Evolutionary conservation across 2,113 vertebrate species (phyloP), one percentile per base, ranked within the genome.

Genomic region (Forbesichthys papilliferus): DNA sequence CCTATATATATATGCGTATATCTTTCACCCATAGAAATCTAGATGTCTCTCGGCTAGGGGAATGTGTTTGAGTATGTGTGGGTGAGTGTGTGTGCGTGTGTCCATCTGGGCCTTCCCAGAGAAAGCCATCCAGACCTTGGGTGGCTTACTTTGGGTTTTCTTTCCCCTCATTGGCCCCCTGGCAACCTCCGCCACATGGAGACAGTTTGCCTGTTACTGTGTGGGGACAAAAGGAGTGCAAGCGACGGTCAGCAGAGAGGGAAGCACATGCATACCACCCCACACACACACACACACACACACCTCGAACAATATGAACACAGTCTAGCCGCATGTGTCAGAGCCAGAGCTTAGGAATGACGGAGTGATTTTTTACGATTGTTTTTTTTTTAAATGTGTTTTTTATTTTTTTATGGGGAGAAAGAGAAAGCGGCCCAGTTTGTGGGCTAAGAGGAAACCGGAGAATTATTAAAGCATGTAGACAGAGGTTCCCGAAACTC

Each of bases 391-490:
- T 12, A 6, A 4, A 6, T 42, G 36, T 42, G 1, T 49, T 49
- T 49, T 49, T 49, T 49, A 71, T 84, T 83, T 84, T 56, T 85
- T 80, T 80, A 83, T 60, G 80, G 63, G 63, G 67, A 68, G 72
- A 67, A 57, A 70, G 58, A 79, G 66, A 57, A 68, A 11, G 59
- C 18, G 52, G 78, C 62, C 69, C 69, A 71, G 57, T 42, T 84
- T 82, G 78, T 85, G 82, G 82, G 75, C 84, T 87, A 83, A 87
- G 85, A 88, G 77, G 88, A 91, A 92, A 84, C 84, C 85, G 69
- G 59, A 80, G 79, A 85, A 79, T 84, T 82, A 71, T 79, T 67
- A 76, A 81, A 77, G 76, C 80, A 79, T 84, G 63, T 84, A 84
- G 79, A 82, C 75, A 13, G 63, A 85, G 76, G 77, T 89, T 84